Base-by-base conservation (phyloP, 2,888 invertebrate species). In the Torymus auratus region DNA sequence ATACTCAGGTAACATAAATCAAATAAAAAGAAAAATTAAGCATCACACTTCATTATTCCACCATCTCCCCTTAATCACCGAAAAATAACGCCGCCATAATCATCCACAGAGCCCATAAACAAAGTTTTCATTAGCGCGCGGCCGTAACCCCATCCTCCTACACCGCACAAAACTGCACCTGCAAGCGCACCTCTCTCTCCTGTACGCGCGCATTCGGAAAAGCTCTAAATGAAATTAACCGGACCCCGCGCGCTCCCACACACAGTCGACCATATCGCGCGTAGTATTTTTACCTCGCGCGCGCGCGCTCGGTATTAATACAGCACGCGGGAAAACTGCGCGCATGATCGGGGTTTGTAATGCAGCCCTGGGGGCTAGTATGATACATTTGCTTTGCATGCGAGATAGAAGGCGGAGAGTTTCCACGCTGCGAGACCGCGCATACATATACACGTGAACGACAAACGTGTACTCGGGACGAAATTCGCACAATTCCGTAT, bases 301-400 rank as follows among this genome's bases (percentile, higher is more conserved):
- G 5, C 7, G 7, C 5, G 7, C 41, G 41, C 28, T 28, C 41
- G 41, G 41, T 86, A 89, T 88, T 89, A 89, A 89, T 89, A 89
- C 85, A 84, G 75, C 84, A 84, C 84, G 75, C 86, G 87, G 86
- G 88, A 88, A 88, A 86, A 87, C 87, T 71, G 55, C 14, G 55
- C 28, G 50, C 87, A 88, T 88, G 88, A 89, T 89, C 89, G 88
- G 87, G 86, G 41, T 64, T 68, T 85, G 86, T 88, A 89, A 89
- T 89, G 89, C 88, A 88, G 80, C 89, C 89, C 89, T 88, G 72
- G 89, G 89, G 89, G 88, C 86, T 85, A 13, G 28, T 61, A 89
- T 88, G 88, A 89, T 89, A 88, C 88, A 89, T 89, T 89, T 88
- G 88, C 86, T 87, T 87, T 86, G 88, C 68, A 61, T 68, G 23